Conservation (phyloP, 2,888 invertebrate species). For the Mythimna pallens region DNA sequence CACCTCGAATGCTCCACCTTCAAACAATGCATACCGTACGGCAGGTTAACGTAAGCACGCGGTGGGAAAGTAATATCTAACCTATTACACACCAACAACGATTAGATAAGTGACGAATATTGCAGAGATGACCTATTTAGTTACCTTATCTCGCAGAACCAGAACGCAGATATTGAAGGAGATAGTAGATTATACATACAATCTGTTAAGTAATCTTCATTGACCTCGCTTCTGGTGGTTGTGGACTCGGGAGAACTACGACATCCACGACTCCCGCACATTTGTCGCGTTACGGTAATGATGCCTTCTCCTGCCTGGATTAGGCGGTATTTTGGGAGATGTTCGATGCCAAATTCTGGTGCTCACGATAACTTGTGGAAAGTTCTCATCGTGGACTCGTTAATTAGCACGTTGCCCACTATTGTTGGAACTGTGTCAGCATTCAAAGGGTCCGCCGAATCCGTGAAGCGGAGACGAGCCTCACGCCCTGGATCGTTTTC, state of each 20-base stretch:
- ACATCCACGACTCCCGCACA: not conserved
- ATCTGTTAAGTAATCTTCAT: slow-evolving; percentile 27
- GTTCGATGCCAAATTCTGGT: not conserved
- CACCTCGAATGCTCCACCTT: slow-evolving; percentile 1
- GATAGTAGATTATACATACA: slow-evolving; percentile 10
- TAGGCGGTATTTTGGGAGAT: not conserved
- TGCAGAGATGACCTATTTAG: slow-evolving; percentile 56
- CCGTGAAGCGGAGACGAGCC: too few species aligned
- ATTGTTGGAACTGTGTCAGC: not conserved
- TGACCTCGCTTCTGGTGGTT: slow-evolving; percentile 23
- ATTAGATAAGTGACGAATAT: slow-evolving; percentile 43
- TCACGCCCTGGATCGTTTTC: too few species aligned
- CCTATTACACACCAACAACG: slow-evolving; percentile 12
- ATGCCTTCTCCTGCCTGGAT: not conserved
- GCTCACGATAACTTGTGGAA: not conserved
- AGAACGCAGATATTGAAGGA: slow-evolving; percentile 16
- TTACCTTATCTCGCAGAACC: slow-evolving; percentile 42
- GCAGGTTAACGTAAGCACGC: not conserved
- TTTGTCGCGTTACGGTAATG: not conserved
- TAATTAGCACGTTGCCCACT: not conserved
- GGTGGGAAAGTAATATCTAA: slow-evolving; percentile 7
- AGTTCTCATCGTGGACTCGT: not conserved
- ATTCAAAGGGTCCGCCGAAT: too few species aligned
- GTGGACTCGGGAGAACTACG: not conserved
- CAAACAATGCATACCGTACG: slow-evolving; percentile 14